Percentiles rank a stretch among this genome's conserved stretches.
phyloP scores from a whole-genome alignment of 2,113 vertebrate species.

The Grammomys surdaster region DNA sequence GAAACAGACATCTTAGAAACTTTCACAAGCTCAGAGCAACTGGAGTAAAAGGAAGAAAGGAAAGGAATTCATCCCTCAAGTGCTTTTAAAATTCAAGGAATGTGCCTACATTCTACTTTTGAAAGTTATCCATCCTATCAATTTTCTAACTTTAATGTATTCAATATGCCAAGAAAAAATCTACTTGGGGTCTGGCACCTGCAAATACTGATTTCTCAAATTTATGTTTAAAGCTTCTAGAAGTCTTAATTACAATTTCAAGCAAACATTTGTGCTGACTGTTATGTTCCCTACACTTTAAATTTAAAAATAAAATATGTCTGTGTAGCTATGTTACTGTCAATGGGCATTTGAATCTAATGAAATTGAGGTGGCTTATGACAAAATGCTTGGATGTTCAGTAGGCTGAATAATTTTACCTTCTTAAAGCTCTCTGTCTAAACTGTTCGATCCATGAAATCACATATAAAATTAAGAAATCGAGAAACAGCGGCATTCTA shows the following conservation, averaged over 20 bases:
- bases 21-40: not conserved
- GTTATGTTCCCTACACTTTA: slow-evolving; percentile 3
- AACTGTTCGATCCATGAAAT: not conserved
- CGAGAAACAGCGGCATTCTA: not conserved
- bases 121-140: slow-evolving; percentile 49
- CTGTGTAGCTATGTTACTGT: not conserved
- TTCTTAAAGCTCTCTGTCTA: not conserved
- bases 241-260: slow-evolving; percentile 54
- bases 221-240: slow-evolving; percentile 30
- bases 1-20: not conserved
- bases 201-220: slow-evolving; percentile 52
- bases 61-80: slow-evolving; percentile 29
- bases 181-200: not conserved
- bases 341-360: not conserved
- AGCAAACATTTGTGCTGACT: slow-evolving; percentile 21
- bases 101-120: not conserved
- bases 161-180: slow-evolving; percentile 9
- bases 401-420: not conserved
- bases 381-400: not conserved
- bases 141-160: slow-evolving; percentile 57
- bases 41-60: slow-evolving; percentile 9
- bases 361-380: not conserved
- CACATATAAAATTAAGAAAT: not conserved
- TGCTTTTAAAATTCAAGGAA: slow-evolving; percentile 66
- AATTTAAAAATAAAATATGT: slow-evolving; percentile 35